Evolutionary conservation across 2,888 invertebrate species (phyloP), one percentile per base, ranked within the genome.

Genomic region (Pasiphila rectangulata): DNA sequence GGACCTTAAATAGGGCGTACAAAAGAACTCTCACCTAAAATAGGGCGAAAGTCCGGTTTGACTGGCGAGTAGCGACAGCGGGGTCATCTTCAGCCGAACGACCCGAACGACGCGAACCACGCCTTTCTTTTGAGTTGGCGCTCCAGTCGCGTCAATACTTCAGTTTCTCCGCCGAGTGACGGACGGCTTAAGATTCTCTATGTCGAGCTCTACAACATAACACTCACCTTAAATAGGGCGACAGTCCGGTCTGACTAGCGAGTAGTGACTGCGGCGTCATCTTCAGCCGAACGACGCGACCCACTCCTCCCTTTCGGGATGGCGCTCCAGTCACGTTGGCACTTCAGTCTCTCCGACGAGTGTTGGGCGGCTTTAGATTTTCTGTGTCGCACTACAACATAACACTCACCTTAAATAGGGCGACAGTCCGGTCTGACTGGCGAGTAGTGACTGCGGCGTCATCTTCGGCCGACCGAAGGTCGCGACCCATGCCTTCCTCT

Each of bases 51-150:
- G 85, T 4, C 95, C 96, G 3, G 96, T 96, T 72, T 93, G 94
- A 58, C 95, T 95, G 5, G 96, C 94, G 23, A 95, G 82, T 27
- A 96, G 79, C 0, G 95, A 95, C 68, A 96, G 95, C 1, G 96
- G 94, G 0, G 95, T 95, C 95, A 96, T 96, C 83, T 96, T 96
- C 0, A 96, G 96, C 34, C 94, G 89, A 4, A 95, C n/a, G n/a
- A n/a, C n/a, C n/a, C n/a, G n/a, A n/a, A n/a, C 96, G 72, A 96
- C n/a, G 95, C 96, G 4, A 96, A 95, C 95, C 96, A 96, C 0
- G 95, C 95, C 78, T 96, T 94, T 27, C 95, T 85, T 71, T 95
- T 95, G 29, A 96, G 84, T 68, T 96, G 93, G 15, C 94, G 86
- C 63, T 95, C 94, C 44, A 96, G 80, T 34, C 96, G 86, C 5